Conservation (phyloP, 2,888 invertebrate genomes). For the Sinotaia quadrata region DNA sequence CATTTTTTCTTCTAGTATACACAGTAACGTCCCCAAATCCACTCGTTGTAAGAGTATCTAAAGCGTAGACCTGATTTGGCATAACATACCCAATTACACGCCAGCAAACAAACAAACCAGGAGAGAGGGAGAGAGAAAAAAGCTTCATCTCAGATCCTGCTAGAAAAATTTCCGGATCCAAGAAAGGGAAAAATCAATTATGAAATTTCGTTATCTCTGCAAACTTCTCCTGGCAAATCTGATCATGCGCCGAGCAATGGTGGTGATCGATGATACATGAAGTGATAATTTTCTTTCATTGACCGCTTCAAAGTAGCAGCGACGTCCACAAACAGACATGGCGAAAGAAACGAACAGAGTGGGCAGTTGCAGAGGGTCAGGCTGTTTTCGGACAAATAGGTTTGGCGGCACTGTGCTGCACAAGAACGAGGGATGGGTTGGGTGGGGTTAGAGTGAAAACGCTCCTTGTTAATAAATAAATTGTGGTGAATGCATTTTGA, state of each 20-base stretch:
- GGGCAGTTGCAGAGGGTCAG: too few relatives aligned
- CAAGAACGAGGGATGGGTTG: too few relatives aligned
- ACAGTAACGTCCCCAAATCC: too few relatives aligned
- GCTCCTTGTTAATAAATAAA: too few relatives aligned
- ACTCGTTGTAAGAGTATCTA: too few relatives aligned
- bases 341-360: too few relatives aligned
- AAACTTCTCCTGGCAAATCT: constrained; percentile 21
- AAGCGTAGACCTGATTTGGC: too few relatives aligned
- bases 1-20: too few relatives aligned
- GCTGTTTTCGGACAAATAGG: too few relatives aligned
- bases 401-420: too few relatives aligned
- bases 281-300: constrained; percentile 23
- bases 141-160: not conserved
- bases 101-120: not conserved
- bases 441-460: too few relatives aligned
- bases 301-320: constrained; percentile 10
- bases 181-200: constrained; percentile 20
- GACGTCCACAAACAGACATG: constrained; percentile 10
- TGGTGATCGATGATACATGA: constrained; percentile 19
- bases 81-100: constrained; percentile 6
- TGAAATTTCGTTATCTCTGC: constrained; percentile 20
- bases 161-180: not conserved
- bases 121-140: not conserved
- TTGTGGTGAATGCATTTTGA: too few relatives aligned
- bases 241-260: constrained; percentile 8